Percentiles rank a stretch among this genome's conserved stretches.
Conservation (phyloP, 2,797 vertebrate genomes). For the Falco concolor region DNA sequence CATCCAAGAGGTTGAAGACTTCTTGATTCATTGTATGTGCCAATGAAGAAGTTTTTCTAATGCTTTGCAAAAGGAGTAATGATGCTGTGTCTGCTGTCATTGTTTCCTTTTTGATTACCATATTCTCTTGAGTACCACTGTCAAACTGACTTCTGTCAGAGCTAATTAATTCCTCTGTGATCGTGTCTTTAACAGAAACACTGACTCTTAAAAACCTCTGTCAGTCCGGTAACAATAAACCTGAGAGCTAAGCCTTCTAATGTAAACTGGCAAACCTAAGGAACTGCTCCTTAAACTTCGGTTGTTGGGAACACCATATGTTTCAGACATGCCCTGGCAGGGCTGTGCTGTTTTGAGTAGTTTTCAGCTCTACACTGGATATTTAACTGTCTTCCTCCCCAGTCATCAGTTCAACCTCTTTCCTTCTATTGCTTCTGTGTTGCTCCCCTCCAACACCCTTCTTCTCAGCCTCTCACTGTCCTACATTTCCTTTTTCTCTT, state of each 20-base stretch:
- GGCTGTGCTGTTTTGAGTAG: neutral
- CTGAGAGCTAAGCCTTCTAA: neutral
- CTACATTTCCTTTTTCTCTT: neutral
- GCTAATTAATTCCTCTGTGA: neutral
- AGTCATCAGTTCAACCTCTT: rapidly evolving
- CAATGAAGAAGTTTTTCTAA: neutral
- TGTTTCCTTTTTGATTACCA: neutral
- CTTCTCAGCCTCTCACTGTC: neutral
- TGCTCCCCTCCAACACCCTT: neutral
- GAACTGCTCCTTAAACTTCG: neutral
- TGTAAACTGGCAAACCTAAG: neutral
- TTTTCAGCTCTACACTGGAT: neutral
- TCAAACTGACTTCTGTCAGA: constrained; percentile 11
- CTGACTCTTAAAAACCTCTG: neutral
- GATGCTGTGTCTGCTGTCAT: neutral
- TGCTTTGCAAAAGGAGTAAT: neutral
- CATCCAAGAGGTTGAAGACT: neutral
- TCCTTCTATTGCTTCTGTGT: neutral
- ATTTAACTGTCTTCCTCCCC: neutral
- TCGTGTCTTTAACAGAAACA: neutral
- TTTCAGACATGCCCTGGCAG: neutral
- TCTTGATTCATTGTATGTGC: neutral
- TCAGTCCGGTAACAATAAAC: neutral
- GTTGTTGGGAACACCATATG: neutral
- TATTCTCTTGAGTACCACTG: neutral